Conservation (phyloP, 2,888 invertebrate genomes). For the Argyresthia albistria region DNA sequence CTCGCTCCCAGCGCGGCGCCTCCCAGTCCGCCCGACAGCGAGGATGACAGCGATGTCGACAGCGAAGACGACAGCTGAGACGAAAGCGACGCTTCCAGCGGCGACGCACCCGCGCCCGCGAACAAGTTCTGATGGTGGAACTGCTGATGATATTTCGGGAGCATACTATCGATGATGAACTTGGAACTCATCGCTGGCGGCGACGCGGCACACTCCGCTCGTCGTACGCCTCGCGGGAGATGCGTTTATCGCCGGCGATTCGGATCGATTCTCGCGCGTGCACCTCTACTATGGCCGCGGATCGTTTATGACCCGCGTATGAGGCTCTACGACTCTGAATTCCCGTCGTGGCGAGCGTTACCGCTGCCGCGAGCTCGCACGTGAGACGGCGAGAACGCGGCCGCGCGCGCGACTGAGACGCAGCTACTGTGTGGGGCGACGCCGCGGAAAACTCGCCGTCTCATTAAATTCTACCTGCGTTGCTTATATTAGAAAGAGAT, state of each 20-base stretch:
- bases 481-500: constrained; percentile 71
- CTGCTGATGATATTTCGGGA: constrained; percentile 91
- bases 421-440: constrained; percentile 32
- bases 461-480: constrained; percentile 72
- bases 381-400: constrained; percentile 65
- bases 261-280: constrained; percentile 74
- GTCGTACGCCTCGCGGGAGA: constrained; percentile 69
- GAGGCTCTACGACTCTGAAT: constrained; percentile 89
- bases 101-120: constrained; percentile 79
- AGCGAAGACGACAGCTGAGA: constrained; percentile 73
- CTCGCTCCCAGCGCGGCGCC: constrained; percentile 76
- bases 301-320: constrained; percentile 90
- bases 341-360: constrained; percentile 76
- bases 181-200: constrained; percentile 93
- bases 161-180: constrained; percentile 98
- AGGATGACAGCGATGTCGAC: constrained; percentile 69
- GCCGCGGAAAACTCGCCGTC: constrained; percentile 62
- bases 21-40: constrained; percentile 75
- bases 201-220: constrained; percentile 31
- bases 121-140: constrained; percentile 77
- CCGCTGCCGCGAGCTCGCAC: constrained; percentile 66
- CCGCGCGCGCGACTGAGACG: constrained; percentile 56
- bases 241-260: constrained; percentile 71
- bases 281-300: constrained; percentile 78
- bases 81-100: constrained; percentile 77